phyloP scores from a whole-genome alignment of 2,797 vertebrate species.

The Distichodus sexfasciatus region DNA sequence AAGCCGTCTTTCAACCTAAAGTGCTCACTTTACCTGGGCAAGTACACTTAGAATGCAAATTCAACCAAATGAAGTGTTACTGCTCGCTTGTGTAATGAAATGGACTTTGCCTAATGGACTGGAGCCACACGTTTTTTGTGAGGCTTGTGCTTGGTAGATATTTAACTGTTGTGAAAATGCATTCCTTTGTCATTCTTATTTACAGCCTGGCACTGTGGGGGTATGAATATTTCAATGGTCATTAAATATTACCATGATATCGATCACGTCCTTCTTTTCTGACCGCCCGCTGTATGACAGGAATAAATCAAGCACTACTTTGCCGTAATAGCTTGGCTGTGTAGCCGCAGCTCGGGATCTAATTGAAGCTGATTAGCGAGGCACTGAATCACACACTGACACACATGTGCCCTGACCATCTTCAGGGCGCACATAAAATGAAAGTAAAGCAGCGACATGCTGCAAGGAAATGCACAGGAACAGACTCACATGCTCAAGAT shows the following conservation, averaged over 20 bases:
- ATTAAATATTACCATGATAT: conserved; percentile 65
- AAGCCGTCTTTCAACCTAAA: too few species aligned
- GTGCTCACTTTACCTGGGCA: neutral
- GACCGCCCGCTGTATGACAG: conserved; percentile 61
- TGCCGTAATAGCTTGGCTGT: conserved; percentile 69
- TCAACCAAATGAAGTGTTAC: conserved; percentile 7
- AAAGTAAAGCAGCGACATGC: conserved; percentile 36
- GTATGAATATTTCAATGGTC: conserved; percentile 66
- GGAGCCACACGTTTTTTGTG: too few species aligned
- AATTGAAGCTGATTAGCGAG: conserved; percentile 57
- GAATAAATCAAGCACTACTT: conserved; percentile 69
- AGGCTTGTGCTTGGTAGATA: neutral
- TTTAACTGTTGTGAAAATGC: conserved; percentile 24
- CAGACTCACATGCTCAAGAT: conserved; percentile 24
- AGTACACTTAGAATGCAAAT: conserved; percentile 3
- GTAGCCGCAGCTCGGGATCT: conserved; percentile 56
- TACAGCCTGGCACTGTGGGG: conserved; percentile 29
- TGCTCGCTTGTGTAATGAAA: conserved; percentile 35
- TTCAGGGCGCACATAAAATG: conserved; percentile 58
- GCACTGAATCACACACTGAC: conserved; percentile 58
- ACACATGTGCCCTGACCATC: conserved; percentile 57
- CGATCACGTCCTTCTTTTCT: conserved; percentile 60
- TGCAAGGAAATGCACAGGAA: conserved; percentile 49
- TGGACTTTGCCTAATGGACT: conserved; percentile 40
- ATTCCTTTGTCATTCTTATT: conserved; percentile 45